Conservation (phyloP, 2,797 vertebrate species). For the Microhierax caerulescens region DNA sequence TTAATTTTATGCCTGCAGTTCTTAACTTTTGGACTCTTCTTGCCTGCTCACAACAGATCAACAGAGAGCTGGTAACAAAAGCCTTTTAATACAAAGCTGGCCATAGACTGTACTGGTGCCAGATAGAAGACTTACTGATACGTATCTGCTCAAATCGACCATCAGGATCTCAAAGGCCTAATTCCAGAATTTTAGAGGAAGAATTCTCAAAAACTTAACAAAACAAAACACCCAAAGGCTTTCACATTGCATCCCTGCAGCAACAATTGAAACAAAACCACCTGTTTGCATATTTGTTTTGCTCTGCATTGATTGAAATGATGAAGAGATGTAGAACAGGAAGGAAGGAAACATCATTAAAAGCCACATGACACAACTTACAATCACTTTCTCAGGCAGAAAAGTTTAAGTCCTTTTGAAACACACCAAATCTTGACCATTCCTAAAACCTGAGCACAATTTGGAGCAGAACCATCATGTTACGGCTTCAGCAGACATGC, state of each 20-base stretch:
- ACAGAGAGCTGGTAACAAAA: not conserved
- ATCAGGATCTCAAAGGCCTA: not conserved
- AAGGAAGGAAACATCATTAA: not conserved
- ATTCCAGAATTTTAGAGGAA: not conserved
- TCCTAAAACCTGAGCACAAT: not conserved
- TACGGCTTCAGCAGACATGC: not conserved
- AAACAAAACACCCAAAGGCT: not conserved
- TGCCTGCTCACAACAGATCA: not conserved
- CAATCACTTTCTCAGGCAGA: not conserved
- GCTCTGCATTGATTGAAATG: not conserved
- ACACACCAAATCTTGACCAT: not conserved
- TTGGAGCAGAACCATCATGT: not conserved
- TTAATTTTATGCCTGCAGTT: not conserved
- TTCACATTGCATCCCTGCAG: not conserved
- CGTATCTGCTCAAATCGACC: fast-evolving
- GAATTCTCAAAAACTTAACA: not conserved
- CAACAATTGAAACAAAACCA: not conserved
- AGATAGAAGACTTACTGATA: not conserved
- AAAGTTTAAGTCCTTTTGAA: not conserved
- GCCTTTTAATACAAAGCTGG: not conserved
- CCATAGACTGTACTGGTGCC: not conserved
- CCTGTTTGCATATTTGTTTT: not conserved
- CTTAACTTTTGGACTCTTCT: not conserved
- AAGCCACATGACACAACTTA: not conserved
- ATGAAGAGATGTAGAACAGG: not conserved